Evolutionary conservation across 37 sponge, comb jelly and placozoan genomes (phyloP).

Genomic region (Cladorhizidae sp.): DNA sequence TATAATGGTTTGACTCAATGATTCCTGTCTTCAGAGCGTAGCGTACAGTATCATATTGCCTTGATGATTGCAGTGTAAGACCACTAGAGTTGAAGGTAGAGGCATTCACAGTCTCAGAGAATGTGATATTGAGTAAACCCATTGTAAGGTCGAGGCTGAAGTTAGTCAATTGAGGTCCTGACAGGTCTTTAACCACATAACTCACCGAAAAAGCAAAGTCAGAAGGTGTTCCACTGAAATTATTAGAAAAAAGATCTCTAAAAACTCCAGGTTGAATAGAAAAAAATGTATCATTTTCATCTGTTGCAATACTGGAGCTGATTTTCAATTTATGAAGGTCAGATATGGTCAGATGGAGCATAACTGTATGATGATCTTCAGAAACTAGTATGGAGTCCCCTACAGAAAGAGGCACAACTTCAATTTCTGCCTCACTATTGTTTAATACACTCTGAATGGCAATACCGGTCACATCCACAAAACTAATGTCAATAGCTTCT

Average conservation of each 20-base stretch:
- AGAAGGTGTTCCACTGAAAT: conserved; percentile 12
- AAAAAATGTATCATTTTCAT: conserved; percentile 62
- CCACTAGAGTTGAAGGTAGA: conserved; percentile 51
- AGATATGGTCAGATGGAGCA: conserved; percentile 32
- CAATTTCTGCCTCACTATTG: conserved; percentile 9
- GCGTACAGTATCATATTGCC: conserved; percentile 21
- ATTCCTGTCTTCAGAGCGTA: conserved; percentile 51
- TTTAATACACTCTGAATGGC: conserved; percentile 60
- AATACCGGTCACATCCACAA: conserved; percentile 42
- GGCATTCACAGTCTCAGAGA: conserved; percentile 82
- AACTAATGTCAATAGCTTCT: conserved; percentile 51
- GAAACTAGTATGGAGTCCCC: conserved; percentile 26
- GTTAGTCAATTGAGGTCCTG: conserved; percentile 48
- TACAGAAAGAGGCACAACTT: conserved; percentile 41
- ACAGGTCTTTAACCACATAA: conserved; percentile 44
- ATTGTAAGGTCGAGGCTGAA: conserved; percentile 72
- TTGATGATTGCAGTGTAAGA: conserved; percentile 42
- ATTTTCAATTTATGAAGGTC: conserved; percentile 55
- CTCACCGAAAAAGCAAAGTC: conserved; percentile 33
- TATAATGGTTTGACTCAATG: conserved; percentile 20
- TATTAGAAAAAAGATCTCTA: conserved; percentile 70
- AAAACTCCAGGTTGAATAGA: conserved; percentile 44
- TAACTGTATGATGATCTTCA: conserved; percentile 50
- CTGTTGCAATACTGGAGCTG: conserved; percentile 51
- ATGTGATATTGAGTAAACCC: conserved; percentile 75